Evolutionary conservation across 2,113 vertebrate genomes (phyloP), one percentile per base, ranked within the genome.

Genomic region (Pelobates fuscus): DNA sequence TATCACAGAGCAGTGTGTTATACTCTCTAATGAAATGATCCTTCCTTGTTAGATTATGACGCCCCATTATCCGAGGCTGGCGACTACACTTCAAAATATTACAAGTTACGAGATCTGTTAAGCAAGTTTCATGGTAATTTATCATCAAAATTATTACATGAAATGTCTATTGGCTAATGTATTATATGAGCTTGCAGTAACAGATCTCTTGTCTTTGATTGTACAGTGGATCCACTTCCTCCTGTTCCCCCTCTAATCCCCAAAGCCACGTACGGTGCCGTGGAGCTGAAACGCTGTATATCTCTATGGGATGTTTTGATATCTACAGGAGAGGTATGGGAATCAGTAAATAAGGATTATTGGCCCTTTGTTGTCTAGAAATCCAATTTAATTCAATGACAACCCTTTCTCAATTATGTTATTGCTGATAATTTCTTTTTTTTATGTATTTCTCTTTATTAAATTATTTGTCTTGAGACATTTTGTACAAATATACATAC

Each of bases 11-110:
- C n/a, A n/a, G n/a, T n/a, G n/a, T n/a, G n/a, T n/a, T n/a, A n/a
- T n/a, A n/a, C n/a, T n/a, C n/a, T 17, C 1, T n/a, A 41, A 24
- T 15, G 15, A 43, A 5, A 32, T 69, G 0, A 20, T 30, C 67
- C 71, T 73, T 83, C 89, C 75, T 60, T 92, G 85, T 29, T 86
- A 99, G 96, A 99, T 86, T 99, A 96, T 0, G 95, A 99, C 0
- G 97, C 96, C 0, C 92, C 96, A 67, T 80, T 99, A 83, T 92
- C 96, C 3, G 97, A 99, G 82, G 91, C 93, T 6, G 96, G 96
- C 10, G 96, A 98, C 64, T 99, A 98, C 73, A 97, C 96, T 0
- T 90, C 91, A 61, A 98, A 99, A 80, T 99, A 94, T 60, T 88
- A 91, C 71, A 94, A 94, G 67, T 89, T 99, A 0, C 86, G 91